Percentiles rank a stretch among this genome's conserved stretches.
These are phyloP conservation scores for Psammodynastes pulverulentus DNA, from an alignment of 2,113 vertebrate genomes.

Conservation along the genomic window DNA sequence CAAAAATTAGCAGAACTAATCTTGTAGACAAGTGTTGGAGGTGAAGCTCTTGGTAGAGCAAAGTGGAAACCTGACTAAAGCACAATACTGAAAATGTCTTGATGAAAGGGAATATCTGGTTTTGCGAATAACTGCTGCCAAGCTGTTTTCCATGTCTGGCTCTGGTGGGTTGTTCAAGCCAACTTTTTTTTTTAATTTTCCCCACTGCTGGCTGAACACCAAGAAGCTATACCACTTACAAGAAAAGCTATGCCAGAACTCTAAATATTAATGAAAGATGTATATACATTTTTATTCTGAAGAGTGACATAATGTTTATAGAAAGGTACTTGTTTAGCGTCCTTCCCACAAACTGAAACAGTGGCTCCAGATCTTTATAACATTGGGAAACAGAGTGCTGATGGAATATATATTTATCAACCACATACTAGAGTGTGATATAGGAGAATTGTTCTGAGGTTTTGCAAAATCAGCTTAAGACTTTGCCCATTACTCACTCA, in stretches of 20 bases:
- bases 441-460: neutral
- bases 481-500: neutral
- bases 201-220: constrained; percentile 3
- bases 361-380: neutral
- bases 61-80: constrained; percentile 20
- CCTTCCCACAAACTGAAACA: neutral
- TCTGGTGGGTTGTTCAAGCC: neutral
- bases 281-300: neutral
- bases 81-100: constrained; percentile 11
- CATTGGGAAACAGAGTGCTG: neutral
- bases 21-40: constrained; percentile 4
- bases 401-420: neutral
- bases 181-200: neutral
- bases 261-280: constrained; percentile 7
- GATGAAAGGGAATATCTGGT: constrained; percentile 15
- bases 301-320: constrained; percentile 13
- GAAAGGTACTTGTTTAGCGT: constrained; percentile 3
- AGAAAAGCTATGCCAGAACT: constrained; percentile 10
- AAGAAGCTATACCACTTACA: neutral
- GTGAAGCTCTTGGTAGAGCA: neutral
- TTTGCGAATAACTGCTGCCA: constrained; percentile 7
- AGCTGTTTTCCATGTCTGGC: constrained; percentile 21
- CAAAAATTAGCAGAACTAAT: constrained; percentile 33
- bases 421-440: neutral
- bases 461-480: neutral